Percentiles rank a stretch among this genome's conserved stretches.
Conservation (phyloP, 2,113 vertebrate species). For the Thryonomys swinderianus region DNA sequence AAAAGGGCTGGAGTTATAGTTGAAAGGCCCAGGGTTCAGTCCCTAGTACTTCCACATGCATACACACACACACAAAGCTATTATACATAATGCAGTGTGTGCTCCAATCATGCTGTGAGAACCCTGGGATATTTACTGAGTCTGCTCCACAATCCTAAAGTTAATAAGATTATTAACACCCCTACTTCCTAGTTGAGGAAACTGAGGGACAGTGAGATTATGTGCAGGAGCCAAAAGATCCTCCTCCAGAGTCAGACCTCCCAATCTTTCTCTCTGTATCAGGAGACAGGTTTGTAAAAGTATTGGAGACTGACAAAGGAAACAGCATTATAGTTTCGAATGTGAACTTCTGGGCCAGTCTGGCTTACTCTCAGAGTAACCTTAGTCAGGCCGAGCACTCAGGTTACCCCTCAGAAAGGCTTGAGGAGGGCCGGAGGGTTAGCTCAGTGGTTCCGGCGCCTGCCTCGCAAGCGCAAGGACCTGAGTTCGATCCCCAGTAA, state of each 20-base stretch:
- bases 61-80: neutral
- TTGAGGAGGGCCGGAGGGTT: neutral
- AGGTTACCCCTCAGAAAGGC: neutral
- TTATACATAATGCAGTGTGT: neutral
- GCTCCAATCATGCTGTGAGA: neutral
- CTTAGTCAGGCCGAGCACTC: neutral
- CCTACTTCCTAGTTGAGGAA: constrained; percentile 5
- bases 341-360: neutral
- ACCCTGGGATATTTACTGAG: neutral
- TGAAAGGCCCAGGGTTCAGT: neutral
- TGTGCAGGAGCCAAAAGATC: neutral
- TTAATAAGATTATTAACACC: neutral
- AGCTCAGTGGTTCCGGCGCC: too few relatives aligned
- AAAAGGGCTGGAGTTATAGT: neutral
- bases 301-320: neutral
- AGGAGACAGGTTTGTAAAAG: neutral
- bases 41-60: neutral
- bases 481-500: too few relatives aligned
- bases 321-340: neutral
- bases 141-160: neutral
- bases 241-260: neutral
- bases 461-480: too few relatives aligned
- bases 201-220: neutral
- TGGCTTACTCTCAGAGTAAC: neutral
- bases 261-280: neutral